These are phyloP conservation scores for Microvelia longipes DNA, from an alignment of 1,140 invertebrate genomes.

Conservation along the genomic window DNA sequence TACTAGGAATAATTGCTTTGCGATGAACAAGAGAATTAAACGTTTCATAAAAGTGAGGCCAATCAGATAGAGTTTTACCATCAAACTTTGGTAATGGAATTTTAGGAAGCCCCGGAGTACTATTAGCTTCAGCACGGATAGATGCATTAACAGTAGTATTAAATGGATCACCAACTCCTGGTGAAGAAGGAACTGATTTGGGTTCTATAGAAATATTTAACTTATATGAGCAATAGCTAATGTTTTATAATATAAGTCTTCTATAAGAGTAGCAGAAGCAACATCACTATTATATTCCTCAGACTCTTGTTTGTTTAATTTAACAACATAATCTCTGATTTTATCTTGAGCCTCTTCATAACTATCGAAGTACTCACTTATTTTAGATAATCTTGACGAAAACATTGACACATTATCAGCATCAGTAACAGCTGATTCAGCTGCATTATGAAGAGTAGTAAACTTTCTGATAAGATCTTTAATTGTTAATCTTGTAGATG, in stretches of 20 bases:
- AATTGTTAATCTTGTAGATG: background rate
- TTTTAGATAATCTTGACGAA: background rate
- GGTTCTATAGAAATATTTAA: background rate
- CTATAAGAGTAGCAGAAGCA: background rate
- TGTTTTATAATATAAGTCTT: background rate
- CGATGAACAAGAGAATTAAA: background rate
- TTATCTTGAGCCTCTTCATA: background rate
- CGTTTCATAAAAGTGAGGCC: background rate
- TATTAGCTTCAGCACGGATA: background rate
- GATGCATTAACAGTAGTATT: background rate
- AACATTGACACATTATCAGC: background rate
- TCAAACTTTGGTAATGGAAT: background rate
- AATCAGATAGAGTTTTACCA: background rate
- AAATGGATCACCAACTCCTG: background rate
- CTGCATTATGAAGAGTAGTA: background rate
- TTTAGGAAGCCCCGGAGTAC: background rate
- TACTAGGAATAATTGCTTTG: background rate
- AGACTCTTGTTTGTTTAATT: background rate
- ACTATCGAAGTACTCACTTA: background rate
- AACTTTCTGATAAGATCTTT: background rate
- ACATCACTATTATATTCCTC: background rate
- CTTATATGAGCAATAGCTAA: background rate
- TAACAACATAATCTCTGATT: background rate
- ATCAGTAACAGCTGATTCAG: background rate
- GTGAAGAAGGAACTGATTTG: background rate